Conservation (phyloP, 2,113 vertebrate genomes). For the Oncorhynchus mykiss region DNA sequence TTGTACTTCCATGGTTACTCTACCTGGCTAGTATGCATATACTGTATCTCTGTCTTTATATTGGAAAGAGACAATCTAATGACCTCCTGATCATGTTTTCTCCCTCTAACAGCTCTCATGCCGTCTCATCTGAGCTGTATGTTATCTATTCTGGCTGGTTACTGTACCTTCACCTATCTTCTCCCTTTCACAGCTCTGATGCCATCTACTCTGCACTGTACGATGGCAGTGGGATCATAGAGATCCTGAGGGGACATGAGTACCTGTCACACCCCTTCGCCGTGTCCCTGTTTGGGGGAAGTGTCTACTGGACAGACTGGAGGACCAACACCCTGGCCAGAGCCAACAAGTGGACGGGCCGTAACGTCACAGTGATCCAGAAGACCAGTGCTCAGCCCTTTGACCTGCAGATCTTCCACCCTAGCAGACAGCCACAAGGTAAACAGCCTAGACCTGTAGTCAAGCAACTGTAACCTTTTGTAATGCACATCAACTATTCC, state of each 20-base stretch:
- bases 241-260: conserved; percentile 93
- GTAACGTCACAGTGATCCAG: conserved; percentile 96
- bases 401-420: conserved; percentile 97
- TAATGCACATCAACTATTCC: too few species aligned
- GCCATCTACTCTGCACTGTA: conserved; percentile 98
- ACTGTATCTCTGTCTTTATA: too few species aligned
- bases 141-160: too few species aligned
- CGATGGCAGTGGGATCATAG: conserved; percentile 89
- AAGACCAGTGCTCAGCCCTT: conserved; percentile 98
- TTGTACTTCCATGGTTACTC: too few species aligned
- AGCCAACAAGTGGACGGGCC: conserved; percentile 97
- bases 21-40: too few species aligned
- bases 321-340: conserved; percentile 94
- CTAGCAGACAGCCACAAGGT: conserved; percentile 97
- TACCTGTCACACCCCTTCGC: conserved; percentile 98
- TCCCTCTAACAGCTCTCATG: conserved; percentile 61
- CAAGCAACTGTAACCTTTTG: too few species aligned
- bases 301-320: conserved; percentile 99
- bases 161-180: not conserved
- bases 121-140: too few species aligned
- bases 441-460: conserved; percentile 27
- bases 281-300: conserved; percentile 93
- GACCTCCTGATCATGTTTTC: not conserved
- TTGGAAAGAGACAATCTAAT: too few species aligned
- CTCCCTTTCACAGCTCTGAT: conserved; percentile 83